Evolutionary conservation across 1,140 invertebrate genomes (phyloP), one percentile per base, ranked within the genome.

Genomic region (Ectropis grisescens): DNA sequence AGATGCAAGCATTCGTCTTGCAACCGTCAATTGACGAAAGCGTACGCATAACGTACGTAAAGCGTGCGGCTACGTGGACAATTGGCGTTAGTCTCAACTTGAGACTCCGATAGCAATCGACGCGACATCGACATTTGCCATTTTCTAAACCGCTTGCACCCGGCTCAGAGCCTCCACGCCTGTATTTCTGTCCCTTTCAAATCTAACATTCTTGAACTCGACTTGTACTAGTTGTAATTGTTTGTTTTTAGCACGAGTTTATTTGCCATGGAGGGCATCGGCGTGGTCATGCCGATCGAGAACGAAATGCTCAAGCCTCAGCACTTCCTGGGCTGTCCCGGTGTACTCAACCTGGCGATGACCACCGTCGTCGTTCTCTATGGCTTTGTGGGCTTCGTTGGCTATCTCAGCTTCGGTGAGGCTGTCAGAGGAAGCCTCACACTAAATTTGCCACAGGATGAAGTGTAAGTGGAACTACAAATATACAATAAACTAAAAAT

Each of bases 281-380:
- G 91, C 27, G 89, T 90, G 16, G 90, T 96, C 16, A 89, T 97
- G 84, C 94, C 94, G 0, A 86, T 97, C 26, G 93, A 96, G 74
- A 95, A 96, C 65, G 90, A 89, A 12, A 96, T 97, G 94, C 83
- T 78, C 29, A 88, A 89, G 31, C 92, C 92, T 0, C 76, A 89
- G 29, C 89, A 91, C 26, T 96, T 96, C 60, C 79, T 91, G 0
- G 93, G 93, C 7, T 92, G 89, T 58, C 90, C 89, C 0, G 91
- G 94, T 14, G 92, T 97, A 0, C 67, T 96, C 1, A 95, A 94
- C 57, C 87, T 89, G 2, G 90, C 91, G 0, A 96, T 97, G 94
- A 74, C 83, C 0, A 85, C 89, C 0, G 91, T 96, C 1, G 86
- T 91, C 0, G 37, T 81, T 2, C 60, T 95, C 0, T 96, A 95